Percentiles rank a stretch among this genome's conserved stretches.
These are phyloP conservation scores for Babyrousa celebensis DNA, from an alignment of 2,797 vertebrate genomes.

Conservation along the genomic window DNA sequence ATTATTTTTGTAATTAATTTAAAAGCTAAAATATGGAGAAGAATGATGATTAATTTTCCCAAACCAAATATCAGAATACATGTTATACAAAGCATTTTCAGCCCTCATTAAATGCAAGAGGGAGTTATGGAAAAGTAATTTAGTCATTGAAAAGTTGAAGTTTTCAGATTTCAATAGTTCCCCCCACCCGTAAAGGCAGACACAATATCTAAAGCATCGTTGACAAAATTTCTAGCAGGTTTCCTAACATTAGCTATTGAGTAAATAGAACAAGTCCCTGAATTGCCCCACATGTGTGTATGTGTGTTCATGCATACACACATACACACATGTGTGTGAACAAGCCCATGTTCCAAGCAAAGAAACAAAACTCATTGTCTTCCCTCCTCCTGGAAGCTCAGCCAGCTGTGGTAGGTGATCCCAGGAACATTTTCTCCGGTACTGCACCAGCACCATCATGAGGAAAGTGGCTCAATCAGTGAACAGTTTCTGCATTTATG, in stretches of 20 bases:
- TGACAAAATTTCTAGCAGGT: not conserved
- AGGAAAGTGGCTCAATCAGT: slow-evolving; percentile 39
- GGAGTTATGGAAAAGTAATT: not conserved
- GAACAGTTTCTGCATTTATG: slow-evolving; percentile 28
- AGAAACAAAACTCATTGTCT: not conserved
- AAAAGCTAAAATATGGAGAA: slow-evolving; percentile 65
- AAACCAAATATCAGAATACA: slow-evolving; percentile 19
- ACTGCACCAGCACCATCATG: accelerated
- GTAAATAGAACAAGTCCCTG: not conserved
- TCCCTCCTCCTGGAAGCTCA: slow-evolving; percentile 1
- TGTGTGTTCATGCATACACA: no score
- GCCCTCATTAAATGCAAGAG: not conserved
- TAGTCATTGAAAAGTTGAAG: not conserved
- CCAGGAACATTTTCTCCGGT: not conserved
- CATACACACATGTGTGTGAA: no score
- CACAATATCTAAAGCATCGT: slow-evolving; percentile 11
- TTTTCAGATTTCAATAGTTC: not conserved
- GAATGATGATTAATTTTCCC: not conserved
- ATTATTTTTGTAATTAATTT: slow-evolving; percentile 10
- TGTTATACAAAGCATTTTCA: not conserved
- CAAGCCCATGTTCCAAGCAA: no score
- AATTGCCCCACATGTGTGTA: no score
- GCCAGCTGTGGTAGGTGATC: not conserved
- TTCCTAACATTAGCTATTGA: not conserved
- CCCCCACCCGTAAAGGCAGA: not conserved